Percentiles rank a stretch among this genome's conserved stretches.
Evolutionary conservation across 2,888 invertebrate species (phyloP).

Genomic region (Apodemia mormo): DNA sequence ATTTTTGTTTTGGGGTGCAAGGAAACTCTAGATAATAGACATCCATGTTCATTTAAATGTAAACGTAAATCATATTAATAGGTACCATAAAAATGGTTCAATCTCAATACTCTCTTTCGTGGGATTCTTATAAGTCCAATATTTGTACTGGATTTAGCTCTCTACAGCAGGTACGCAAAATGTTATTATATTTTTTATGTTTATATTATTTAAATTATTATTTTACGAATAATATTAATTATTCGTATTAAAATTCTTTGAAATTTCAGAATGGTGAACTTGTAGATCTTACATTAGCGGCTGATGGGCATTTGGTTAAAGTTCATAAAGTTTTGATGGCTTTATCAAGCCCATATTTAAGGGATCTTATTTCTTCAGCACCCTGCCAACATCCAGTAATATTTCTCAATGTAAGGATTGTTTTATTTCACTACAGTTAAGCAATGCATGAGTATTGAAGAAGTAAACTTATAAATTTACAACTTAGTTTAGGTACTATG

Average conservation of each 20-base stretch:
- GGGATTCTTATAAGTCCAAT: slow-evolving; percentile 68
- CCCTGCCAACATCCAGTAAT: slow-evolving; percentile 73
- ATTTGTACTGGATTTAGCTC: slow-evolving; percentile 68
- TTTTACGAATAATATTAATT: background rate
- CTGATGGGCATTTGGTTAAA: slow-evolving; percentile 64
- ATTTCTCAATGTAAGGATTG: slow-evolving; percentile 68
- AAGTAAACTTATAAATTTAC: background rate
- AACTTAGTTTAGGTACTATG: too few species aligned
- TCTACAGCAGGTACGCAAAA: slow-evolving; percentile 64
- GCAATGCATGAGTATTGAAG: background rate
- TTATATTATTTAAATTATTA: too few species aligned
- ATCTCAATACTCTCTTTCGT: slow-evolving; percentile 64
- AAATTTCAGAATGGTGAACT: slow-evolving; percentile 69
- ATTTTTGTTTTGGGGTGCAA: too few species aligned
- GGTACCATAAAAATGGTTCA: slow-evolving; percentile 50
- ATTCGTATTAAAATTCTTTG: slow-evolving; percentile 20
- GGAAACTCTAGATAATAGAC: too few species aligned
- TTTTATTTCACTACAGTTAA: slow-evolving; percentile 7
- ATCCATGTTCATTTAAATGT: background rate
- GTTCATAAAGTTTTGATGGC: slow-evolving; percentile 61
- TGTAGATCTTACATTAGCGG: slow-evolving; percentile 74
- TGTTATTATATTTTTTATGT: background rate
- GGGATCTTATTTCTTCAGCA: slow-evolving; percentile 67
- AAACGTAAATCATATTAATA: background rate
- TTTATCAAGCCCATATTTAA: slow-evolving; percentile 71